Base-by-base conservation (phyloP, 2,113 vertebrate genomes). In the Natator depressus region DNA sequence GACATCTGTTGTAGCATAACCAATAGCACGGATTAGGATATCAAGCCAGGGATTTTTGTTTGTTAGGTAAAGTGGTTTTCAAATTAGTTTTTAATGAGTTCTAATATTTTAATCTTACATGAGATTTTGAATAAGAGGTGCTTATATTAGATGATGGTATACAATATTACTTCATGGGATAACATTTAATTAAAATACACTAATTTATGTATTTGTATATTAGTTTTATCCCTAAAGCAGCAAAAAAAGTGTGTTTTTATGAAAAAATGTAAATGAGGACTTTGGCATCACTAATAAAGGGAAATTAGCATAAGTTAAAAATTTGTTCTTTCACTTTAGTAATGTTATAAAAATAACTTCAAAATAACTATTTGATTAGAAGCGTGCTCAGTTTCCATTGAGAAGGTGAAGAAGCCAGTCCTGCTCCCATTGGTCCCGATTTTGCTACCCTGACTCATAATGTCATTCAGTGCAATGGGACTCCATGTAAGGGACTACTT, bases 161-260 rank as follows among this genome's bases (percentile, higher is more conserved):
- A 97, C 92, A 97, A 95, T 98, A 98, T 98, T 98, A 97, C 96
- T 98, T 98, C 89, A 89, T 94, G 93, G 95, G 94, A 97, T 98
- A 98, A 95, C 94, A 81, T 98, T 98, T 98, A 98, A 98, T 98
- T 98, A 99, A 99, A 99, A 98, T 98, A 98, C 98, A 99, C 98
- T 99, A 99, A 99, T 99, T 99, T 99, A 99, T 99, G 99, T 98
- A 98, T 99, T 98, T 98, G 98, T 99, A 99, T 99, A 99, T 99
- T 99, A 99, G 98, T 97, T 99, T 99, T 99, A 99, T 99, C 99
- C 99, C 99, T 99, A 99, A 99, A 99, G 99, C 99, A 98, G 97
- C 96, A 98, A 98, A 98, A 98, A 97, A 98, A 98, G 89, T 3
- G 69, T 97, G 96, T 98, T 99, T 96, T 99, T 99, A 99, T 99